These are phyloP conservation scores for Dasysyrphus albostriatus DNA, from an alignment of 2,888 invertebrate species.

Conservation along the genomic window DNA sequence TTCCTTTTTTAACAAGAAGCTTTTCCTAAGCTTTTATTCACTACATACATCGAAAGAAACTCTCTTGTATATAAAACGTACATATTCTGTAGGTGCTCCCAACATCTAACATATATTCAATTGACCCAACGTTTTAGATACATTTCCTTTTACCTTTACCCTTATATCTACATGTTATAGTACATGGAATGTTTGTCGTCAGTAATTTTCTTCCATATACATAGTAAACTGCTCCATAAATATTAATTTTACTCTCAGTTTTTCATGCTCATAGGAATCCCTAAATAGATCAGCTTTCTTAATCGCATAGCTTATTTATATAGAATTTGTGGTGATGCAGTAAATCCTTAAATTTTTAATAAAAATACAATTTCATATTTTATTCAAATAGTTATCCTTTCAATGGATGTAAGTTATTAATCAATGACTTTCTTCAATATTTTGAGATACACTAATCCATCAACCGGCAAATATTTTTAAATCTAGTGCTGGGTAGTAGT, in stretches of 20 bases:
- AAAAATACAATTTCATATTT: neutral
- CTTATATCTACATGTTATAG: slow-evolving; percentile 1
- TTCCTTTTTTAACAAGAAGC: slow-evolving; percentile 13
- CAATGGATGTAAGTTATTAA: neutral
- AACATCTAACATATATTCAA: slow-evolving; percentile 44
- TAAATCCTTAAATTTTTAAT: neutral
- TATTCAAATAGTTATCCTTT: neutral
- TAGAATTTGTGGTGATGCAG: neutral
- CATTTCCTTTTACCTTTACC: slow-evolving; percentile 35
- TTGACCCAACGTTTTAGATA: slow-evolving; percentile 61
- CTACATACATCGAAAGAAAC: slow-evolving; percentile 40
- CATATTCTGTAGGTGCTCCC: slow-evolving; percentile 4
- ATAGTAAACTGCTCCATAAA: slow-evolving; percentile 32
- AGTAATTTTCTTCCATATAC: slow-evolving; percentile 40
- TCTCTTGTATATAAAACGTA: slow-evolving; percentile 22
- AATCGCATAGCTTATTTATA: slow-evolving; percentile 10
- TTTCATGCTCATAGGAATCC: slow-evolving; percentile 5
- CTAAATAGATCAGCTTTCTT: slow-evolving; percentile 20
- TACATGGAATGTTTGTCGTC: slow-evolving; percentile 35
- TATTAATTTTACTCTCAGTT: slow-evolving; percentile 33
- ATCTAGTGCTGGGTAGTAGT: too few relatives aligned
- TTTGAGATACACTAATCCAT: neutral
- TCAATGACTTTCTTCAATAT: neutral
- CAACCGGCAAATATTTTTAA: neutral
- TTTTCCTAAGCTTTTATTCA: slow-evolving; percentile 56